Percentiles rank a stretch among this genome's conserved stretches.
These are phyloP conservation scores for Ligdia adustata DNA, from an alignment of 2,888 invertebrate species.

Conservation along the genomic window DNA sequence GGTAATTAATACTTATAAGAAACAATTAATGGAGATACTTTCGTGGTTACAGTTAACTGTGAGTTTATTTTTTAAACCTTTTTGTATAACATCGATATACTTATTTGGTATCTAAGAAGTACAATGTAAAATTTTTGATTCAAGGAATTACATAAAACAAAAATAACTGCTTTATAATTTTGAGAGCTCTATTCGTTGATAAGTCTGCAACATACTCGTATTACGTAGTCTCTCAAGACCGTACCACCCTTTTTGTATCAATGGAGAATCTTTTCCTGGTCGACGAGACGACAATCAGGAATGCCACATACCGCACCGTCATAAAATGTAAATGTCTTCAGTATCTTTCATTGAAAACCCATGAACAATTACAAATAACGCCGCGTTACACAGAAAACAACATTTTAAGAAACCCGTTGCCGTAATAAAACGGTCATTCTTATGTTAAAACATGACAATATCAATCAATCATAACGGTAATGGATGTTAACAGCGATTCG, in stretches of 20 bases:
- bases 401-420: constrained; percentile 11
- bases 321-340: constrained; percentile 73
- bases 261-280: constrained; percentile 79
- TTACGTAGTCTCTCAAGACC: constrained; percentile 50
- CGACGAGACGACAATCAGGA: constrained; percentile 54
- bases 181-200: constrained; percentile 40
- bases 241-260: constrained; percentile 56
- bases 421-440: constrained; percentile 19
- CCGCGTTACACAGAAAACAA: constrained; percentile 18
- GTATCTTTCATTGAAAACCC: constrained; percentile 65
- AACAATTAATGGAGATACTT: no score
- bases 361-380: constrained; percentile 59
- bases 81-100: no score
- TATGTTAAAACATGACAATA: constrained; percentile 43
- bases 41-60: no score
- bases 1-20: no score
- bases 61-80: no score
- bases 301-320: constrained; percentile 71
- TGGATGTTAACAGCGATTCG: constrained; percentile 24
- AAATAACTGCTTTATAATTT: no score
- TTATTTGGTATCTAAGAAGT: no score
- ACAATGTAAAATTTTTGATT: no score
- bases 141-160: no score
- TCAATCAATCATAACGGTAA: constrained; percentile 49
- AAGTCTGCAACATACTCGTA: constrained; percentile 42